Evolutionary conservation across 2,113 vertebrate genomes (phyloP), one percentile per base, ranked within the genome.

Genomic region (Equus quagga): DNA sequence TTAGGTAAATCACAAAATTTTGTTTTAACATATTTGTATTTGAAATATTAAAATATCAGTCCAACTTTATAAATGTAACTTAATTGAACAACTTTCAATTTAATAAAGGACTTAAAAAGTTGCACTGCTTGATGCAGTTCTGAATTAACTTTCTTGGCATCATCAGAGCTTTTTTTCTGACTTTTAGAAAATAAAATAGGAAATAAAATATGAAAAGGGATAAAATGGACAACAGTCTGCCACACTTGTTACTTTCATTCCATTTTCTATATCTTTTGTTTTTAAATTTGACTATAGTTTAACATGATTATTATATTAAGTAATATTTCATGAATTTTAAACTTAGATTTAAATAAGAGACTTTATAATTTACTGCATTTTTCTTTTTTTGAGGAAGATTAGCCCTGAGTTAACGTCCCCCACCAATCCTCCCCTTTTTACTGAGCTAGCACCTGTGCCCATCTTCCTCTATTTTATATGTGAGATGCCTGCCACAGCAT

Each of bases 11-110:
- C 23, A 87, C 60, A 17, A 94, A 83, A 95, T 89, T 62, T 8
- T n/a, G 95, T 51, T 88, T 82, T 4, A 80, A 82, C 54, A 85
- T 2, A 90, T 62, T 75, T 91, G 15, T 62, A 51, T 83, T 60
- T 65, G 28, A 81, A 94, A 91, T 79, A 89, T 78, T 80, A 82
- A 95, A 95, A 86, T 60, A 88, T 69, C 10, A 85, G 13, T 96
- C 3, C 6, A 10, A 56, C 41, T 81, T 83, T 75, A 58, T 21
- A 92, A 75, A 88, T 78, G 46, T 94, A 81, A 89, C 60, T 88
- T 17, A 95, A 46, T 89, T 84, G 51, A 96, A 17, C 28, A 72
- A 69, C 26, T 67, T 70, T 91, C 21, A 73, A 56, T 58, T 44
- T 92, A 31, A 82, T 65, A 92, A 89, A 94, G 6, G 26, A 76